Evolutionary conservation across 2,888 invertebrate genomes (phyloP), one percentile per base, ranked within the genome.

Genomic region (Apotomis betuletana): DNA sequence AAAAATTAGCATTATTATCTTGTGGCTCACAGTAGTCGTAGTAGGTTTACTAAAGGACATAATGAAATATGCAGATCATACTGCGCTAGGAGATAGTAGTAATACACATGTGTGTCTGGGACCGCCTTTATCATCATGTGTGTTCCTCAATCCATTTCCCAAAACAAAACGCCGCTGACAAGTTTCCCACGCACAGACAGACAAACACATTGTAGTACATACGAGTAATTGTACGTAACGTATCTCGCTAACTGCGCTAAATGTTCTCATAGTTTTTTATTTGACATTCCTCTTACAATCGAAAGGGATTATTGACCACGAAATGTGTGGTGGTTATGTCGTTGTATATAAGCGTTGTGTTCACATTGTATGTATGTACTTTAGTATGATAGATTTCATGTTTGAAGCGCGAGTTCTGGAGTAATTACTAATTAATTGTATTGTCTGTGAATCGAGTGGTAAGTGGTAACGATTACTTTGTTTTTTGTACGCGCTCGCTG

Each of bases 141-240:
- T 57, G 65, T 65, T 65, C 65, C 49, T 49, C 65, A 65, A 65
- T 65, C 44, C 65, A 55, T 65, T 65, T 65, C 65, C 65, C 57
- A 65, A 65, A 65, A 65, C 65, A 65, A 65, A 65, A 65, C 63
- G 63, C 44, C n/a, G 46, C n/a, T 27, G 15, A 49, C 49, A 27
- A n/a, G 9, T 46, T 65, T 65, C 65, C 65, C 65, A 65, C 65
- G 65, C 65, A 55, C 64, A 10, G 10, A 54, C 63, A 54, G 55
- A 55, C 46, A 65, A 12, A 64, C 64, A 41, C 64, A 64, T 55
- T 64, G 64, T 64, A 27, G 36, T 46, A 27, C 44, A 55, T 15
- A 63, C 62, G 54, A 27, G 46, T 65, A 65, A 65, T 65, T 44
- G 65, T 57, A 65, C 12, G 65, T 65, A 65, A 57, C 36, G 46